Conservation (phyloP, 2,888 invertebrate species). For the Caenorhabditis afra region DNA sequence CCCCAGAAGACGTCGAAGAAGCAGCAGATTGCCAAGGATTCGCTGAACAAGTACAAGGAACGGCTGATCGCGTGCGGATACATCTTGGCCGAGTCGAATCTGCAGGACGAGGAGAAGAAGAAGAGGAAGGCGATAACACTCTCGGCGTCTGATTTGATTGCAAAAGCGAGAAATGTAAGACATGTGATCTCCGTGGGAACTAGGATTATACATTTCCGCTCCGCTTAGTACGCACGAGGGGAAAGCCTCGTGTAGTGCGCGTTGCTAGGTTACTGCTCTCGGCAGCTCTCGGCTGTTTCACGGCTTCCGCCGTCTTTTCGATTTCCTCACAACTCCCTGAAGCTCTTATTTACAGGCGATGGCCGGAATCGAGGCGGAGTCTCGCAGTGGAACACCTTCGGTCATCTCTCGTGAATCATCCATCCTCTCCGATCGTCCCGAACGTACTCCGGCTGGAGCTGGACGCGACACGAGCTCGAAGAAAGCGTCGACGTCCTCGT, state of each 20-base stretch:
- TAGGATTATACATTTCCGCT: background rate
- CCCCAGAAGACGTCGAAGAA: background rate
- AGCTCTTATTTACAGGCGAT: slow-evolving; percentile 28
- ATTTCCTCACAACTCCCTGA: too few species aligned
- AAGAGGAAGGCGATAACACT: background rate
- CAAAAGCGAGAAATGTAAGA: slow-evolving; percentile 20
- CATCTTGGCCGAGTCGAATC: background rate
- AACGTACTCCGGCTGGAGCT: slow-evolving; percentile 4
- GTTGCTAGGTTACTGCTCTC: too few species aligned
- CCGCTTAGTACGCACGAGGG: too few species aligned
- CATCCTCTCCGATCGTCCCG: slow-evolving; percentile 6
- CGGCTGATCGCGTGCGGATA: background rate
- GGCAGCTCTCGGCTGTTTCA: too few species aligned
- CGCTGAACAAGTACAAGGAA: background rate
- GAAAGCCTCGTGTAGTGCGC: too few species aligned
- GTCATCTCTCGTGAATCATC: slow-evolving; percentile 18
- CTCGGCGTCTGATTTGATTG: slow-evolving; percentile 18
- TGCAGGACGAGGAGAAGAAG: background rate
- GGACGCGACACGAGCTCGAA: background rate
- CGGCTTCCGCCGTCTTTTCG: too few species aligned
- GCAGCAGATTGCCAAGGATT: background rate
- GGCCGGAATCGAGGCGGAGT: background rate
- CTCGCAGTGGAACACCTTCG: slow-evolving; percentile 14
- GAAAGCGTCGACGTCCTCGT: background rate
- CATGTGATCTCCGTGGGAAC: background rate